Conservation (phyloP, 2,113 vertebrate species). For the Oxyruncus cristatus region DNA sequence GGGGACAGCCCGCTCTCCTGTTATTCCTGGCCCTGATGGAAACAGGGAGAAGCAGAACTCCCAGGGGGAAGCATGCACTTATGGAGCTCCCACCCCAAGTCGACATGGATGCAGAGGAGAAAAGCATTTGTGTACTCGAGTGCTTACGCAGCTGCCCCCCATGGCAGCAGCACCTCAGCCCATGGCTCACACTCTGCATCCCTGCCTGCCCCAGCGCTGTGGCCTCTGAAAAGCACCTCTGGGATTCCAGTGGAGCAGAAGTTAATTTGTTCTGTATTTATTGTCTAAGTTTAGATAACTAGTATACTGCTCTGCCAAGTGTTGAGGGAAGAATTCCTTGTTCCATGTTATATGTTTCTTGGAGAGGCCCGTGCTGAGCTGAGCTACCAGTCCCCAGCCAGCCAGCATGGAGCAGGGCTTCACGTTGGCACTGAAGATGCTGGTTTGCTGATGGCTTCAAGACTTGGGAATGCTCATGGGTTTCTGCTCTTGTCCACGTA, state of each 20-base stretch:
- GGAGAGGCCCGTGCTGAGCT: background rate
- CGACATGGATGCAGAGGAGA: rapidly evolving
- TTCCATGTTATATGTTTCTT: background rate
- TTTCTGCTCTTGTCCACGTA: background rate
- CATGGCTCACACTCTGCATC: background rate
- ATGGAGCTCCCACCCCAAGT: background rate
- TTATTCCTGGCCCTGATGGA: background rate
- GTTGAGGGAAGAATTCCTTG: background rate
- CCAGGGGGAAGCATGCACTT: background rate
- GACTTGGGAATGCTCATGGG: background rate
- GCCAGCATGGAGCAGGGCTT: background rate
- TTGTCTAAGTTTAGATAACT: background rate
- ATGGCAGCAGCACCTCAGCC: background rate
- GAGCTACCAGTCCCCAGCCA: background rate
- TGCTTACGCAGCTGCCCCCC: rapidly evolving
- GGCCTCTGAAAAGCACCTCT: background rate
- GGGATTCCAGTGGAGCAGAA: background rate
- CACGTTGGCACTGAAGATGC: rapidly evolving
- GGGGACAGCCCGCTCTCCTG: background rate
- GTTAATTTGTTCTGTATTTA: background rate
- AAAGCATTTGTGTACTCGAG: rapidly evolving
- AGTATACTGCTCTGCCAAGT: background rate
- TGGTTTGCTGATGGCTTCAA: background rate
- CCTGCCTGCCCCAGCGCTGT: rapidly evolving
- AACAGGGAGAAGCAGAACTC: background rate